Evolutionary conservation across 2,113 vertebrate genomes (phyloP), one percentile per base, ranked within the genome.

Genomic region (Andinoacara biseriatus): DNA sequence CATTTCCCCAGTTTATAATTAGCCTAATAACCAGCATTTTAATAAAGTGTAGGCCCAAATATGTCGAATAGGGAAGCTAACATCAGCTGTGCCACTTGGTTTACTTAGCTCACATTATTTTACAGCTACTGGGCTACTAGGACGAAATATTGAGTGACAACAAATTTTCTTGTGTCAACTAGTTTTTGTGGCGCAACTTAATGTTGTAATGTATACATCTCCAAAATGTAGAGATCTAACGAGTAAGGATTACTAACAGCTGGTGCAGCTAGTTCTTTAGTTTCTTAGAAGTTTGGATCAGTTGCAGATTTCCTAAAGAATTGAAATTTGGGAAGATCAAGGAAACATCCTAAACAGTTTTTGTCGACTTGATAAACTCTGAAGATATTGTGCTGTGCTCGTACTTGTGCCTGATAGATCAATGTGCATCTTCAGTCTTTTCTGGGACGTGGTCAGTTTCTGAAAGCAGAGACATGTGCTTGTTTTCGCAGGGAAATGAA

Each of bases 381-480:
- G 56, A 17, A 72, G 18, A 76, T 26, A 13, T 11, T 90, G 76
- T 82, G 61, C 79, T 88, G 33, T 74, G 49, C 69, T 88, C 15
- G n/a, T 58, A 20, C 20, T 63, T 80, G 62, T 84, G 85, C 78
- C 80, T 46, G 46, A 67, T 5, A 29, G 60, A 49, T 52, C 22
- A 22, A 20, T 62, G 83, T 84, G 74, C 81, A 57, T 81, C 35
- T 22, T 77, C 5, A n/a, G 80, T 18, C 69, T 40, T 26, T 58
- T 82, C 65, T 38, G 24, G n/a, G 67, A 75, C 54, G 58, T 38
- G 11, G 26, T 18, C 24, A 31, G 59, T 10, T 54, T 82, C 83
- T 31, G 52, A 69, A 77, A 86, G 58, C 81, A 63, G 62, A 83
- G 77, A 60, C 87, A 85, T 91, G 91, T 93, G 91, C 91, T 90